Evolutionary conservation across 2,888 invertebrate genomes (phyloP).

Genomic region (Acrocyrtus sp.): DNA sequence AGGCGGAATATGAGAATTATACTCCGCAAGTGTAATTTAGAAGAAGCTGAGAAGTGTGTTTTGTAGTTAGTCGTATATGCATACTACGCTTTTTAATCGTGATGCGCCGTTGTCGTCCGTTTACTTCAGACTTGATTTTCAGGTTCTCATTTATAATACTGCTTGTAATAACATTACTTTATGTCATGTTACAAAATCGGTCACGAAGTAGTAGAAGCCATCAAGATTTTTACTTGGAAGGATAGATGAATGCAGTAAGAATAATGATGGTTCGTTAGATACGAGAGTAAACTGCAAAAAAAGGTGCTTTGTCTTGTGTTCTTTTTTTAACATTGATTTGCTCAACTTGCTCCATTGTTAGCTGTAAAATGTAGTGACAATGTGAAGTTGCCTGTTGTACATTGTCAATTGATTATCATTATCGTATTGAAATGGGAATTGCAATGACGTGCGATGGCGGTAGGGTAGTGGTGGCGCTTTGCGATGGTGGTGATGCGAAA

Average conservation of each 20-base stretch:
- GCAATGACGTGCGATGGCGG: not conserved
- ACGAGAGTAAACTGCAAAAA: not conserved
- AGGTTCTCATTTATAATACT: constrained; percentile 29
- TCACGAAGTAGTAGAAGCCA: constrained; percentile 19
- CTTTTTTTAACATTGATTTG: not conserved
- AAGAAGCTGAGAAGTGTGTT: no score
- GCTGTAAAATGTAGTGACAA: constrained; percentile 1
- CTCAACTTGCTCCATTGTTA: not conserved
- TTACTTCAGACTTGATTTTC: constrained; percentile 22
- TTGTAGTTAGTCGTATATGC: no score
- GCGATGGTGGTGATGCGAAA: no score
- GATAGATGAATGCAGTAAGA: not conserved
- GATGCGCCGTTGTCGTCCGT: constrained; percentile 7
- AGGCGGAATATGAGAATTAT: no score
- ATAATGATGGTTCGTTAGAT: not conserved
- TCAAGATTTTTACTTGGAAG: not conserved
- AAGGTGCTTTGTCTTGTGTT: not conserved
- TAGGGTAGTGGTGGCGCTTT: no score
- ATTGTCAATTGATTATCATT: no score
- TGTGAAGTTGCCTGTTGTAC: not conserved
- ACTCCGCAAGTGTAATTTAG: no score
- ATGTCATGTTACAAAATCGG: constrained; percentile 32
- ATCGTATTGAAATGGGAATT: not conserved
- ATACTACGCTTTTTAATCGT: no score
- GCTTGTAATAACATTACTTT: constrained; percentile 2